Conservation (phyloP, 2,797 vertebrate genomes). For the Pantherophis alleghaniensis region DNA sequence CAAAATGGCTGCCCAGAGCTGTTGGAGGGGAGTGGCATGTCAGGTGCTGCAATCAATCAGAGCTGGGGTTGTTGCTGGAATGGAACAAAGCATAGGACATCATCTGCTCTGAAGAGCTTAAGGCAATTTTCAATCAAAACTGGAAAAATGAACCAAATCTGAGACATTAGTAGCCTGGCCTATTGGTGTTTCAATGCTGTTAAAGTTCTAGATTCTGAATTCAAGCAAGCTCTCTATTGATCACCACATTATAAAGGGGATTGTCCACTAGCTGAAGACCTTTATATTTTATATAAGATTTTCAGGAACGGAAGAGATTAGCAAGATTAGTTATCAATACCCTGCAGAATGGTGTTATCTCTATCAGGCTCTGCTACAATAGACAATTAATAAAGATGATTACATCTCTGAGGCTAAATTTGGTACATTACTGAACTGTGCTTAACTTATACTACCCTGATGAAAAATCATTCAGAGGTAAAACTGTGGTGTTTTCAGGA, state of each 20-base stretch:
- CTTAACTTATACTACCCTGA: constrained; percentile 62
- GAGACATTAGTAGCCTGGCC: not conserved
- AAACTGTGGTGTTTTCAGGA: constrained; percentile 66
- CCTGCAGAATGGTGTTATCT: constrained; percentile 49
- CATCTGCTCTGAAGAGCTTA: not conserved
- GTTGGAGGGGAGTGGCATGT: not conserved
- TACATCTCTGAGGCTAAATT: constrained; percentile 66
- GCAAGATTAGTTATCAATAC: constrained; percentile 31
- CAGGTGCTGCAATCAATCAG: not conserved
- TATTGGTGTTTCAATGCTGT: not conserved
- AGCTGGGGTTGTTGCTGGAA: not conserved
- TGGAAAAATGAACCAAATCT: not conserved
- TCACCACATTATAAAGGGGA: not conserved
- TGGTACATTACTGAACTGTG: constrained; percentile 48
- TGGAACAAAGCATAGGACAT: not conserved
- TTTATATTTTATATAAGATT: not conserved
- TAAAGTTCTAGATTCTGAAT: not conserved
- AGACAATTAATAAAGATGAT: constrained; percentile 71
- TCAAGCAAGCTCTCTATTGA: not conserved
- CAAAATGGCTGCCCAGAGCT: not conserved
- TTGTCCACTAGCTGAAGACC: not conserved
- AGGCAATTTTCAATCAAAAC: not conserved
- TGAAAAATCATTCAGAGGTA: constrained; percentile 59
- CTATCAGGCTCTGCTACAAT: constrained; percentile 47
- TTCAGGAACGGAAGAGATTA: not conserved